Evolutionary conservation across 37 sponge, comb jelly and placozoan genomes (phyloP).

Genomic region (Agelas oroides): DNA sequence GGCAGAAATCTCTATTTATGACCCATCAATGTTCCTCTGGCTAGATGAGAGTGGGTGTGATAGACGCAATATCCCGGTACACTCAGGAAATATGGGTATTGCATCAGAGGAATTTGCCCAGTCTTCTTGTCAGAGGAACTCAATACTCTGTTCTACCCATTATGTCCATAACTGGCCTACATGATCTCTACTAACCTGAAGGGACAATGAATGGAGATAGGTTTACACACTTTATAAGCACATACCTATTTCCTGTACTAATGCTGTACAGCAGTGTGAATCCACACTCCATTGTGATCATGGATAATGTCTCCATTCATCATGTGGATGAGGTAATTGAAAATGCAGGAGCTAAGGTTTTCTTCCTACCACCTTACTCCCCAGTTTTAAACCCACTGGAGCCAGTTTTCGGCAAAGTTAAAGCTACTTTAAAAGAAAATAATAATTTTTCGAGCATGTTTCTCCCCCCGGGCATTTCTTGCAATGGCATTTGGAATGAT

Average conservation of each 20-base stretch:
- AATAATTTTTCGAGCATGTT: constrained; percentile 8
- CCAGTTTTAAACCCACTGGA: constrained; percentile 27
- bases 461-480: no score
- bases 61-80: neutral
- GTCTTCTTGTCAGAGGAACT: constrained; percentile 3
- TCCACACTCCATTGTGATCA: no score
- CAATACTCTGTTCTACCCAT: no score
- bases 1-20: no score
- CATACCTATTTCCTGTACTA: no score
- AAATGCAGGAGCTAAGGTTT: constrained; percentile 11
- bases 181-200: constrained; percentile 16
- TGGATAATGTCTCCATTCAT: no score
- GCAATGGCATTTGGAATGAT: no score
- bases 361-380: constrained; percentile 30
- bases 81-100: no score
- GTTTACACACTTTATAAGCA: neutral
- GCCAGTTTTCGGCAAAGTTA: constrained; percentile 18
- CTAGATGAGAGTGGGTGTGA: no score
- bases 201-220: constrained; percentile 20
- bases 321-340: no score
- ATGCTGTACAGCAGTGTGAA: no score
- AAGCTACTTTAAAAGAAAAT: constrained; percentile 9
- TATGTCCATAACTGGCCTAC: neutral
- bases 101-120: constrained; percentile 5
- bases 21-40: no score